Percentiles rank a stretch among this genome's conserved stretches.
These are phyloP conservation scores for Empidonax traillii DNA, from an alignment of 2,113 vertebrate species.

Conservation along the genomic window DNA sequence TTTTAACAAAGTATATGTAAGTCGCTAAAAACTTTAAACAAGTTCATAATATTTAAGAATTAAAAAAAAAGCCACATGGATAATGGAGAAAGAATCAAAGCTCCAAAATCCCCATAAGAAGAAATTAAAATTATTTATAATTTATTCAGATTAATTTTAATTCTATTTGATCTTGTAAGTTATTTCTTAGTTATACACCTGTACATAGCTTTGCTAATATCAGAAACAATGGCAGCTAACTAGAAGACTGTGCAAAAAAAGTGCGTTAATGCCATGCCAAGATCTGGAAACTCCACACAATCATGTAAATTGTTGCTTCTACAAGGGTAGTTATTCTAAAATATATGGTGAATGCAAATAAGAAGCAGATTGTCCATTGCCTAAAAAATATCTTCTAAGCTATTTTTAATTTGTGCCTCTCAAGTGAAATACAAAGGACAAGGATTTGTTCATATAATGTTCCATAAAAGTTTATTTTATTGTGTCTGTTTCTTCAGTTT, in stretches of 20 bases:
- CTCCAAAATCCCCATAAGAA: not conserved
- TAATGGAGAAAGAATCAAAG: not conserved
- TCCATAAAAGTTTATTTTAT: not conserved
- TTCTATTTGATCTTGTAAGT: not conserved
- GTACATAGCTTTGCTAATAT: not conserved
- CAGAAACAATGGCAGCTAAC: not conserved
- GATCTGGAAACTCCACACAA: not conserved
- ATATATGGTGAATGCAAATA: not conserved
- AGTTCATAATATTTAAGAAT: not conserved
- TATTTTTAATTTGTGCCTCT: not conserved
- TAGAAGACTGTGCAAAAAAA: not conserved
- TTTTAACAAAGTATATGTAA: not conserved
- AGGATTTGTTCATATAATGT: fast-evolving
- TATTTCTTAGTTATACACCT: not conserved
- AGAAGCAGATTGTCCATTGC: not conserved
- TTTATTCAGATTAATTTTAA: not conserved
- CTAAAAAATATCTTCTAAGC: not conserved
- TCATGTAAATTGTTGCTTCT: not conserved
- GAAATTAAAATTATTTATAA: not conserved
- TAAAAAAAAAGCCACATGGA: not conserved
- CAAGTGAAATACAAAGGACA: not conserved
- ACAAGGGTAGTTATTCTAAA: not conserved
- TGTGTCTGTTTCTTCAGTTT: not conserved
- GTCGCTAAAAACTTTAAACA: not conserved
- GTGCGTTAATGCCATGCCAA: not conserved